These are phyloP conservation scores for Anthopleura xanthogrammica DNA, from an alignment of 92 coral and sea anemone genomes.

Conservation along the genomic window DNA sequence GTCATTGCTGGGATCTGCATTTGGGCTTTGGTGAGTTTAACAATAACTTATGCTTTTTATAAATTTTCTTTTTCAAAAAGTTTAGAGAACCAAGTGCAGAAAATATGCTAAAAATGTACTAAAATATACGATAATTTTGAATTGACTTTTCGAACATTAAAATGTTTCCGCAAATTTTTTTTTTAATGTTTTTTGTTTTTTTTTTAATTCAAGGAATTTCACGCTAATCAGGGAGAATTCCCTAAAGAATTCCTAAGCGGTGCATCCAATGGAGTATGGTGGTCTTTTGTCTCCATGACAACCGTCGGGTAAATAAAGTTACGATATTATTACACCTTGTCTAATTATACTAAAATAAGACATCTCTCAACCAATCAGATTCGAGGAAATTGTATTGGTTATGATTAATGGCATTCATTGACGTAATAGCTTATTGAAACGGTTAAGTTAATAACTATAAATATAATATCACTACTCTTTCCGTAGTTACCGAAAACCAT, in stretches of 20 bases:
- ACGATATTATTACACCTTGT: not conserved
- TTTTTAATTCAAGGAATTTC: conserved; percentile 5
- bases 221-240: conserved; percentile 3
- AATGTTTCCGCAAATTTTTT: too few species aligned
- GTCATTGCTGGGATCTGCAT: conserved; percentile 19
- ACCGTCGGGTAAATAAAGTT: conserved; percentile 15
- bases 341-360: too few species aligned
- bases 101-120: not conserved
- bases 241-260: conserved; percentile 7
- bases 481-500: too few species aligned
- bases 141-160: too few species aligned
- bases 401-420: too few species aligned
- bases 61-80: not conserved
- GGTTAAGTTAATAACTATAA: too few species aligned
- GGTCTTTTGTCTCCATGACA: conserved; percentile 27
- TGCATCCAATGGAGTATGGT: conserved; percentile 24
- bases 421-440: too few species aligned
- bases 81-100: not conserved
- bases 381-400: too few species aligned
- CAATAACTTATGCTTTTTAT: not conserved
- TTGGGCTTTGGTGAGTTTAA: conserved; percentile 24
- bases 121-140: too few species aligned
- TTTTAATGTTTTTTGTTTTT: too few species aligned
- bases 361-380: too few species aligned
- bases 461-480: too few species aligned